These are phyloP conservation scores for Cheilosia urbana DNA, from an alignment of 2,888 invertebrate genomes.

Conservation along the genomic window DNA sequence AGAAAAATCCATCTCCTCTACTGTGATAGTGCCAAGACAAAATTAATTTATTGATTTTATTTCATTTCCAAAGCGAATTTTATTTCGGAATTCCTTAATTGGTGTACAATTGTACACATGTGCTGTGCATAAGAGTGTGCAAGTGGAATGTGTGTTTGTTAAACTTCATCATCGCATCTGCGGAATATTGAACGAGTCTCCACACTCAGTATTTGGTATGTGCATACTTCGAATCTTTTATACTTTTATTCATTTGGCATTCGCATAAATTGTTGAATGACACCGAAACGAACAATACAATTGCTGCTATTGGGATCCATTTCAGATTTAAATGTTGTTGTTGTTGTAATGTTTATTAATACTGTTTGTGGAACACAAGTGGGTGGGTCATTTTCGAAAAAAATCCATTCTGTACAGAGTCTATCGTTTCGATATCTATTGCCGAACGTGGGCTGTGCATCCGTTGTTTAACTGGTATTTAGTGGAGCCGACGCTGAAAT, in stretches of 20 bases:
- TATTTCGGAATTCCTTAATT: constrained; percentile 35
- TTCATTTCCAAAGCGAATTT: constrained; percentile 12
- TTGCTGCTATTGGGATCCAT: constrained; percentile 53
- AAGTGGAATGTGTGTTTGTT: constrained; percentile 44
- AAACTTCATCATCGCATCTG: constrained; percentile 35
- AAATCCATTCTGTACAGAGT: constrained; percentile 46
- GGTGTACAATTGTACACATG: not conserved
- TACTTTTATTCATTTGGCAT: constrained; percentile 43
- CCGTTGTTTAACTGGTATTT: constrained; percentile 68
- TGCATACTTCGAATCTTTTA: constrained; percentile 15
- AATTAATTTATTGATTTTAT: constrained; percentile 71
- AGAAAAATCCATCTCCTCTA: constrained; percentile 52
- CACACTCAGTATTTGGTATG: constrained; percentile 42
- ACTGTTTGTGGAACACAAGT: constrained; percentile 44
- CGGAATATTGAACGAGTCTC: constrained; percentile 17
- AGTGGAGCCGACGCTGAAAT: constrained; percentile 3
- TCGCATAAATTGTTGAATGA: constrained; percentile 56
- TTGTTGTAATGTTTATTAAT: constrained; percentile 4
- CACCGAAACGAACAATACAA: constrained; percentile 44
- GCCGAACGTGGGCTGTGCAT: constrained; percentile 63
- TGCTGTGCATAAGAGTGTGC: not conserved
- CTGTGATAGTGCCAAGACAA: constrained; percentile 69
- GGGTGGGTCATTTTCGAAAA: constrained; percentile 69
- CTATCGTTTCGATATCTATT: constrained; percentile 44
- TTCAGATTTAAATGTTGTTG: constrained; percentile 44